Percentiles rank a stretch among this genome's conserved stretches.
These are phyloP conservation scores for Melanargia galathea DNA, from an alignment of 2,888 invertebrate genomes.

Conservation along the genomic window DNA sequence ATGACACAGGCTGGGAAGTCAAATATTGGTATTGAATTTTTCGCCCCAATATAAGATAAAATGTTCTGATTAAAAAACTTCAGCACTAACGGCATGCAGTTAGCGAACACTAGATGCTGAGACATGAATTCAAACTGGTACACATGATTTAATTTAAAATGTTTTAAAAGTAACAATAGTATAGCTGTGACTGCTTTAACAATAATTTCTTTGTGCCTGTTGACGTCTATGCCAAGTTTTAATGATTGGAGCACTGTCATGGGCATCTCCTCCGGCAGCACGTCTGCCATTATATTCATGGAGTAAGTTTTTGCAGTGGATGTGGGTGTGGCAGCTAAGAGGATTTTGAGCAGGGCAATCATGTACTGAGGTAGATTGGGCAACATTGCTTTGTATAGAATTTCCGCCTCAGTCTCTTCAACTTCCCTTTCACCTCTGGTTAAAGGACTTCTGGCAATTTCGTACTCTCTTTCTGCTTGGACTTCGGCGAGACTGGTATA, in stretches of 20 bases:
- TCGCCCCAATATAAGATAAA: slow-evolving; percentile 95
- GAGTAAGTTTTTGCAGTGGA: slow-evolving; percentile 98
- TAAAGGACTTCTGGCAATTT: slow-evolving; percentile 94
- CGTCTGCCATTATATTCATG: slow-evolving; percentile 98
- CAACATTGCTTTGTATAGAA: slow-evolving; percentile 95
- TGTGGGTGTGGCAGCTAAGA: slow-evolving; percentile 99
- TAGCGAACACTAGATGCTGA: slow-evolving; percentile 99
- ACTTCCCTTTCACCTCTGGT: slow-evolving; percentile 91
- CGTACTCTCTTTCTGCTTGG: slow-evolving; percentile 95
- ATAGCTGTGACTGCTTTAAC: slow-evolving; percentile 97
- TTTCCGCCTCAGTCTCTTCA: slow-evolving; percentile 91
- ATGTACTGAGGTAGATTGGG: slow-evolving; percentile 98
- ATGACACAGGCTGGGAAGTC: slow-evolving; percentile 98
- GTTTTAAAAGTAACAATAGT: slow-evolving; percentile 94
- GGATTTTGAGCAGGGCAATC: slow-evolving; percentile 97
- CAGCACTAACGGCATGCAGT: slow-evolving; percentile 98
- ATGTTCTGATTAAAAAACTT: slow-evolving; percentile 99
- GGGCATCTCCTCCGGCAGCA: slow-evolving; percentile 98
- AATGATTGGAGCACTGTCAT: slow-evolving; percentile 97
- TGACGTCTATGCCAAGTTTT: slow-evolving; percentile 98
- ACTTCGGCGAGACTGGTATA: slow-evolving; percentile 96
- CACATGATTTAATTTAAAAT: slow-evolving; percentile 97
- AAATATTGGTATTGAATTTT: slow-evolving; percentile 95
- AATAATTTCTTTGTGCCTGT: slow-evolving; percentile 98
- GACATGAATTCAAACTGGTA: slow-evolving; percentile 99